Evolutionary conservation across 2,113 vertebrate species (phyloP).

Genomic region (Oreochromis tanganicae): DNA sequence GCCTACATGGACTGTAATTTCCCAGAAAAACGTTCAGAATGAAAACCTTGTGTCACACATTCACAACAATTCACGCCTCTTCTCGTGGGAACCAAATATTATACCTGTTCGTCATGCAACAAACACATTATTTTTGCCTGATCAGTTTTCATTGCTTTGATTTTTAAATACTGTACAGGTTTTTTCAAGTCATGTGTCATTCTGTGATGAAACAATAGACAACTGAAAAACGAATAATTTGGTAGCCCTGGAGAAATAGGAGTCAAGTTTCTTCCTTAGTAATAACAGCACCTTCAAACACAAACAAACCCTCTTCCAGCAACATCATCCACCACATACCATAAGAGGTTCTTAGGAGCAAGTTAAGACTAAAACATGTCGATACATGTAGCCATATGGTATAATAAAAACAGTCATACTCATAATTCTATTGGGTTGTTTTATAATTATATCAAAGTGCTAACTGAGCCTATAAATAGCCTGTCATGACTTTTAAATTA

Average conservation of each 20-base stretch:
- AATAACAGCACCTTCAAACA: neutral
- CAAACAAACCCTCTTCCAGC: neutral
- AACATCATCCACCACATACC: neutral
- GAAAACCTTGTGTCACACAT: neutral
- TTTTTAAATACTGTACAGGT: neutral
- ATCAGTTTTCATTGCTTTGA: neutral
- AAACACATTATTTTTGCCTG: neutral
- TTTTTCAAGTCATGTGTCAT: neutral
- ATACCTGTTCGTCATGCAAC: neutral
- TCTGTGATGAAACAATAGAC: neutral
- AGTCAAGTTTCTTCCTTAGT: neutral
- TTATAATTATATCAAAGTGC: neutral
- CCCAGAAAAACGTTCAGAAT: neutral
- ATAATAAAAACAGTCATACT: neutral
- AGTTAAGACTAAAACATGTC: neutral
- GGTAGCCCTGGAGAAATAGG: neutral
- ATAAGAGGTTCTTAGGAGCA: neutral
- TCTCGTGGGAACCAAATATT: neutral
- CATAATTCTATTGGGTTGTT: neutral
- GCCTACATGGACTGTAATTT: neutral
- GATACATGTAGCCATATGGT: neutral
- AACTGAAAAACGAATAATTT: neutral
- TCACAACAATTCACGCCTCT: neutral
- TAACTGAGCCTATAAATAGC: neutral
- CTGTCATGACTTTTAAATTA: accelerated